Evolutionary conservation across 2,888 invertebrate species (phyloP).

Genomic region (Conistra vaccinii): DNA sequence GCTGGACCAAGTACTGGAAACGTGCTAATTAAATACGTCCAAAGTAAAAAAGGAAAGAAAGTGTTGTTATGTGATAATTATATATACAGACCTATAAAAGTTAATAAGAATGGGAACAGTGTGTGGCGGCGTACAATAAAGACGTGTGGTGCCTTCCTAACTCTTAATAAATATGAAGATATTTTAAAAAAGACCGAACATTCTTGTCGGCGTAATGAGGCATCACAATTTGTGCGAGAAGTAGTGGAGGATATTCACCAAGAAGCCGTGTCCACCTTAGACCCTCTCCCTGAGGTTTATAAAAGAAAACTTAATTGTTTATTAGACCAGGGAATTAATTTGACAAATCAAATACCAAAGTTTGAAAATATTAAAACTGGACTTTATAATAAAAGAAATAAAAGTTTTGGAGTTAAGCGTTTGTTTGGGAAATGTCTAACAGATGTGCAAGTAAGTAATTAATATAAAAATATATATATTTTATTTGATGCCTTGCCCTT

Average conservation of each 20-base stretch:
- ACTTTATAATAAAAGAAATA: constrained; percentile 36
- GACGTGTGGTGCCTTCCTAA: constrained; percentile 40
- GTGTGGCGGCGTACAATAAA: constrained; percentile 36
- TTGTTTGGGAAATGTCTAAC: constrained; percentile 32
- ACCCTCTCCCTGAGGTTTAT: constrained; percentile 41
- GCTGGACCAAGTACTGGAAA: constrained; percentile 30
- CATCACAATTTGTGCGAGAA: constrained; percentile 42
- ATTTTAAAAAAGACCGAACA: constrained; percentile 40
- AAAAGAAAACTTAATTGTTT: constrained; percentile 32
- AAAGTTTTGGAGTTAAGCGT: constrained; percentile 40
- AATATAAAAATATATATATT: constrained; percentile 39
- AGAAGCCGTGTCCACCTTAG: constrained; percentile 44
- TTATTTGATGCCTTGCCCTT: constrained; percentile 32
- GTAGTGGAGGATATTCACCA: constrained; percentile 41
- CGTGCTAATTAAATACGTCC: constrained; percentile 28
- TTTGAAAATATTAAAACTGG: constrained; percentile 38
- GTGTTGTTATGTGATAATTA: constrained; percentile 27
- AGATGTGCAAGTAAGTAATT: constrained; percentile 40
- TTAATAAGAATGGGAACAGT: constrained; percentile 41
- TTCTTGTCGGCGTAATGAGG: constrained; percentile 40
- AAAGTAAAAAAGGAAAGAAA: constrained; percentile 28
- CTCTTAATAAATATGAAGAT: constrained; percentile 25
- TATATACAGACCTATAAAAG: constrained; percentile 25
- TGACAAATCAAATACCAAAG: constrained; percentile 15
- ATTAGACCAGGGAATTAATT: constrained; percentile 36